phyloP scores from a whole-genome alignment of 2,797 vertebrate genomes.

The Nannoperca obscura region DNA sequence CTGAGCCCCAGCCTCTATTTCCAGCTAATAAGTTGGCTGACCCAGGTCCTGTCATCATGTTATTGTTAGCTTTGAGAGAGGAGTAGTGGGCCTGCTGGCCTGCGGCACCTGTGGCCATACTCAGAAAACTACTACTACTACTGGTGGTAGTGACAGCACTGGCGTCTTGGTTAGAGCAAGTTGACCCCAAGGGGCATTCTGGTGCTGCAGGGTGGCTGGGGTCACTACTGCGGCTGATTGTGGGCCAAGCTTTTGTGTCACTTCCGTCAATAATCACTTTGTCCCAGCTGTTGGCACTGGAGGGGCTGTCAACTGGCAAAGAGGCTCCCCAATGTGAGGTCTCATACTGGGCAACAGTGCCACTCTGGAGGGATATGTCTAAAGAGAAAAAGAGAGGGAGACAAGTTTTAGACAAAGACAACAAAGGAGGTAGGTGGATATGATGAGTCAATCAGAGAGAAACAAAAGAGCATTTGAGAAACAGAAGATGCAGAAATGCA shows the following conservation, averaged over 20 bases:
- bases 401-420: slow-evolving; percentile 30
- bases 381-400: slow-evolving; percentile 61
- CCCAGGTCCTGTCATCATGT: slow-evolving; percentile 90
- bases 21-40: slow-evolving; percentile 82
- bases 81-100: slow-evolving; percentile 93
- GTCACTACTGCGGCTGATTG: slow-evolving; percentile 88
- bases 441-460: not conserved
- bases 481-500: slow-evolving; percentile 1
- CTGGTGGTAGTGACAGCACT: slow-evolving; percentile 68
- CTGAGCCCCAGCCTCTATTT: slow-evolving; percentile 88
- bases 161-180: slow-evolving; percentile 87
- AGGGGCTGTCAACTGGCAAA: slow-evolving; percentile 87
- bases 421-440: not conserved
- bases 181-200: slow-evolving; percentile 93
- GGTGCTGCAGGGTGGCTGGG: slow-evolving; percentile 81
- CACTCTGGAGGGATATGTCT: slow-evolving; percentile 92
- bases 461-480: not conserved
- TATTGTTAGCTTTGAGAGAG: slow-evolving; percentile 92
- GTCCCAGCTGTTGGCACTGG: slow-evolving; percentile 91
- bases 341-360: slow-evolving; percentile 93
- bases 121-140: slow-evolving; percentile 86
- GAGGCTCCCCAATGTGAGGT: slow-evolving; percentile 89
- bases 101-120: slow-evolving; percentile 95
- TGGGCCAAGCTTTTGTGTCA: slow-evolving; percentile 93
- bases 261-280: slow-evolving; percentile 92